Evolutionary conservation across 2,888 invertebrate genomes (phyloP).

Genomic region (Alloplasta piceator): DNA sequence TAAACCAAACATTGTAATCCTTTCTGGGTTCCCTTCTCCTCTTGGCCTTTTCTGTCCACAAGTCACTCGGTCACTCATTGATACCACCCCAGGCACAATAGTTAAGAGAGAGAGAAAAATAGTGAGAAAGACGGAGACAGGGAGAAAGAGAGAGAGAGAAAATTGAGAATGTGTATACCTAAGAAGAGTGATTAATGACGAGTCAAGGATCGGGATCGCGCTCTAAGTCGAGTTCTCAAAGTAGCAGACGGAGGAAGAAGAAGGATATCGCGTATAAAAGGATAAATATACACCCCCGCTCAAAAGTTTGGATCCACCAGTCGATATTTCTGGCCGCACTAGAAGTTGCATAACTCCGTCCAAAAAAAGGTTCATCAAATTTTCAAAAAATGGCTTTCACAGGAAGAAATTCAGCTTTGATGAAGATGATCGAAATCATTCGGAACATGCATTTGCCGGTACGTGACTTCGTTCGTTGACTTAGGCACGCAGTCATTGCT

Average conservation of each 20-base stretch:
- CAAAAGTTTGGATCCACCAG: too few relatives aligned
- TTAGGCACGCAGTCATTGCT: too few relatives aligned
- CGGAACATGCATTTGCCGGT: too few relatives aligned
- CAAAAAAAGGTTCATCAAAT: neutral
- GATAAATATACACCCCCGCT: too few relatives aligned
- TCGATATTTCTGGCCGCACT: too few relatives aligned
- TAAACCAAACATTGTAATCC: slow-evolving; percentile 35
- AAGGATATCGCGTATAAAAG: slow-evolving; percentile 42
- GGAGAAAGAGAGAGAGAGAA: slow-evolving; percentile 17
- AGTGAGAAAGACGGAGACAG: slow-evolving; percentile 34
- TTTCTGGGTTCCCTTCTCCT: neutral
- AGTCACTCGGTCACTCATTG: slow-evolving; percentile 82
- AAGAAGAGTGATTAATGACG: slow-evolving; percentile 81
- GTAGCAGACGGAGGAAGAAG: slow-evolving; percentile 48
- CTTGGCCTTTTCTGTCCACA: slow-evolving; percentile 72
- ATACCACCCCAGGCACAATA: slow-evolving; percentile 73
- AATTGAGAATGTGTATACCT: slow-evolving; percentile 49
- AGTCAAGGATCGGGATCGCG: slow-evolving; percentile 82
- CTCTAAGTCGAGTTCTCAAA: slow-evolving; percentile 63
- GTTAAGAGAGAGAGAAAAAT: slow-evolving; percentile 7
- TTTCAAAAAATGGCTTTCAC: neutral
- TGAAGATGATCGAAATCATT: too few relatives aligned
- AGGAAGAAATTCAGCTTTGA: too few relatives aligned
- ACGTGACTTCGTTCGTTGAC: too few relatives aligned
- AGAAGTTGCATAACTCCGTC: too few relatives aligned